Percentiles rank a stretch among this genome's conserved stretches.
phyloP scores from a whole-genome alignment of 2,113 vertebrate genomes.

The Nasalis larvatus region DNA sequence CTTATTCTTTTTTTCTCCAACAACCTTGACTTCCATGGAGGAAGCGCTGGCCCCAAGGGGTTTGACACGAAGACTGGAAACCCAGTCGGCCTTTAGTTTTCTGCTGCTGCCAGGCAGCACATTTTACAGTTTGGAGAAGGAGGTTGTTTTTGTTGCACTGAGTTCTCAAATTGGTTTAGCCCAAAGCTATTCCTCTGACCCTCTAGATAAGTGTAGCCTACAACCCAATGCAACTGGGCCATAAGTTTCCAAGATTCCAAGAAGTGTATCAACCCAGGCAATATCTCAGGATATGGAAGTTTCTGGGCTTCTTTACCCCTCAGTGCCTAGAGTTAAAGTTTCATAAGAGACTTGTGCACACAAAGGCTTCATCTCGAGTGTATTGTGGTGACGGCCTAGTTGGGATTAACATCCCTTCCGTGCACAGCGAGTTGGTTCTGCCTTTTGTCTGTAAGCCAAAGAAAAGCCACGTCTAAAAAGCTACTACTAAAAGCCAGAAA shows the following conservation, averaged over 20 bases:
- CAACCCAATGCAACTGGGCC: neutral
- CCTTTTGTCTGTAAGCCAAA: neutral
- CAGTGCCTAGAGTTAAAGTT: neutral
- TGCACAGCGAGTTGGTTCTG: neutral
- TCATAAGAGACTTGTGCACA: neutral
- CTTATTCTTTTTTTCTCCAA: neutral
- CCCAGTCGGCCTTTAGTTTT: neutral
- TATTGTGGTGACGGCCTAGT: rapidly evolving
- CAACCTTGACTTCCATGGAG: neutral
- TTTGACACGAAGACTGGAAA: neutral
- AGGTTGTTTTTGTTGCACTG: neutral
- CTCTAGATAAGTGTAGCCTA: neutral
- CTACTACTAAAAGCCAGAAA: neutral
- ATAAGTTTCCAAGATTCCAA: neutral
- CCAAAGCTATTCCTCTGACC: neutral
- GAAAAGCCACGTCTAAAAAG: neutral
- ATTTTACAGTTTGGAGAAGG: neutral
- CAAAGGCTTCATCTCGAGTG: neutral
- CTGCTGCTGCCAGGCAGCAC: neutral
- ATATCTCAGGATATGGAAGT: neutral
- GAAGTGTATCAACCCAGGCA: neutral
- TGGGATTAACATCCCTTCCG: neutral
- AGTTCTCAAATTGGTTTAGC: neutral
- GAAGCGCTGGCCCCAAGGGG: neutral
- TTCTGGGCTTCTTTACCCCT: neutral